These are phyloP conservation scores for Xenopus laevis DNA, from an alignment of 2,113 vertebrate genomes.

Conservation along the genomic window DNA sequence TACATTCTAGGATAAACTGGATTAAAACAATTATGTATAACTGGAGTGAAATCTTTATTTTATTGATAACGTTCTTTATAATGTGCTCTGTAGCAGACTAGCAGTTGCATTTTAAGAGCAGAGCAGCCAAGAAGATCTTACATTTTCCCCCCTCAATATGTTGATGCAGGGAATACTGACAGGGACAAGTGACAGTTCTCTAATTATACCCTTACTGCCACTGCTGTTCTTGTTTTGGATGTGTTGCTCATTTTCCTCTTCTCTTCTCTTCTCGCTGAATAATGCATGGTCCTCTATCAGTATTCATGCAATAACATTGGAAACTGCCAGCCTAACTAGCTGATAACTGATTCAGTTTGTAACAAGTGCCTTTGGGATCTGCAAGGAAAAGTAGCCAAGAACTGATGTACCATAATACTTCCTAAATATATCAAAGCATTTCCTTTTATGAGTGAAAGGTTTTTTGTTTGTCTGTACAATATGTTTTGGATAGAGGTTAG, in stretches of 20 bases:
- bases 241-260: conserved; percentile 91
- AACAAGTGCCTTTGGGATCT: conserved; percentile 73
- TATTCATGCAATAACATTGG: conserved; percentile 71
- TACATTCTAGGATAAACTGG: neutral
- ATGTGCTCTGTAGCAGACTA: conserved; percentile 62
- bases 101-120: conserved; percentile 66
- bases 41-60: conserved; percentile 22
- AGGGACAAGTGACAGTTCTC: conserved; percentile 97
- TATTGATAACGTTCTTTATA: conserved; percentile 45
- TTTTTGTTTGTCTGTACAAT: conserved; percentile 4
- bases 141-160: conserved; percentile 72
- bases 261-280: conserved; percentile 77
- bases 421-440: conserved; percentile 33
- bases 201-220: conserved; percentile 98
- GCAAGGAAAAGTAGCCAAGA: conserved; percentile 77
- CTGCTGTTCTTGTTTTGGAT: conserved; percentile 90
- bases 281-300: conserved; percentile 80
- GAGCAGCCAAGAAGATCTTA: conserved; percentile 60
- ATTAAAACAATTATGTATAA: conserved; percentile 13
- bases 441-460: conserved; percentile 13
- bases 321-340: conserved; percentile 78
- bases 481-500: conserved; percentile 15
- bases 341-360: conserved; percentile 83
- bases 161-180: conserved; percentile 91
- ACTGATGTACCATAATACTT: conserved; percentile 61